A percentile compares a stretch with the other conserved stretches of the same genome.
These are phyloP conservation scores for Rhizoglyphus robini DNA, from an alignment of 1,140 invertebrate species.

Conservation along the genomic window DNA sequence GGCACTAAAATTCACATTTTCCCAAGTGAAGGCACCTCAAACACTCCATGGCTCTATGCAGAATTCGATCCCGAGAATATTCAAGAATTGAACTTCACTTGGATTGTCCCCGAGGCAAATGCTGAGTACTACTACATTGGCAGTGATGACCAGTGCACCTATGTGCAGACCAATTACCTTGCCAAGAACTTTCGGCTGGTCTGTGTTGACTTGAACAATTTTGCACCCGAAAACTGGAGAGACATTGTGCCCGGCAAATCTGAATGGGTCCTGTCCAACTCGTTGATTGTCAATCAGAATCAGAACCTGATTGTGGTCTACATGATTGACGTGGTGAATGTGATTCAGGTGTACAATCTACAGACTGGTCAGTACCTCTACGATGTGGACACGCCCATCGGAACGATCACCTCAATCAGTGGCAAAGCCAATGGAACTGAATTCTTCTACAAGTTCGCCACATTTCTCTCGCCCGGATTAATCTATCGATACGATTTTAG, in stretches of 20 bases:
- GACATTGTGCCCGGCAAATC: slow-evolving; percentile 63
- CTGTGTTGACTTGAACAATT: slow-evolving; percentile 55
- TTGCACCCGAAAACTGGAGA: slow-evolving; percentile 50
- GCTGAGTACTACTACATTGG: slow-evolving; percentile 91
- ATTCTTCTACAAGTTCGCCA: slow-evolving; percentile 85
- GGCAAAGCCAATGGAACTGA: slow-evolving; percentile 71
- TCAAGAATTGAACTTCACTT: slow-evolving; percentile 40
- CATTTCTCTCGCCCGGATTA: slow-evolving; percentile 76
- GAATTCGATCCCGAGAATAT: slow-evolving; percentile 34
- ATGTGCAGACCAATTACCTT: slow-evolving; percentile 85
- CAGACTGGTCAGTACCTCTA: slow-evolving; percentile 50
- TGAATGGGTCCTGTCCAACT: slow-evolving; percentile 55
- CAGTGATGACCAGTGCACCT: slow-evolving; percentile 63
- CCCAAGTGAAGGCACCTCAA: slow-evolving; percentile 65
- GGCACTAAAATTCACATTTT: slow-evolving; percentile 70
- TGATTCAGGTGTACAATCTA: slow-evolving; percentile 64
- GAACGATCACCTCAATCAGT: slow-evolving; percentile 65
- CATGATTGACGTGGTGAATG: slow-evolving; percentile 77
- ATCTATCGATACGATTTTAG: slow-evolving; percentile 75
- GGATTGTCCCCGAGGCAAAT: slow-evolving; percentile 77
- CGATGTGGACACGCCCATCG: slow-evolving; percentile 54
- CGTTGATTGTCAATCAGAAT: slow-evolving; percentile 47
- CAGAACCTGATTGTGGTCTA: slow-evolving; percentile 80
- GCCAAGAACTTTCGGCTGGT: slow-evolving; percentile 87
- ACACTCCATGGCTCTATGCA: slow-evolving; percentile 72